phyloP scores from a whole-genome alignment of 2,888 invertebrate species.

The Emmelina monodactyla region DNA sequence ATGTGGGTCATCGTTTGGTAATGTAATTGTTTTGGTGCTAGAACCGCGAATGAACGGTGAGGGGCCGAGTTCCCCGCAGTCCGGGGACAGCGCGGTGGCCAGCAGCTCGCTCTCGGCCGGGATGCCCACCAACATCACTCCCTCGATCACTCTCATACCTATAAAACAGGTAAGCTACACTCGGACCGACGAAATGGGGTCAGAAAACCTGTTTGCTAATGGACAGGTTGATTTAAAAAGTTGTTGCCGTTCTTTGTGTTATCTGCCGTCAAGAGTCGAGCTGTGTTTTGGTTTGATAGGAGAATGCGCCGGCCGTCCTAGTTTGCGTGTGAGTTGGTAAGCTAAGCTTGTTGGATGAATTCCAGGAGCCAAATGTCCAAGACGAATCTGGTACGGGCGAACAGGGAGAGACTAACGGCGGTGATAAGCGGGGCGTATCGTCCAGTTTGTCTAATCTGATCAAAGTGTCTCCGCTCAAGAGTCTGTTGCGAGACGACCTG shows the following conservation, averaged over 20 bases:
- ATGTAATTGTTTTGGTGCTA: no score
- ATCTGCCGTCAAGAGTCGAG: no score
- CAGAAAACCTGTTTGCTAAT: no score
- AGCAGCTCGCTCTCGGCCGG: slow-evolving; percentile 72
- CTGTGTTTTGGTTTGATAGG: no score
- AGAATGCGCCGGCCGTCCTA: no score
- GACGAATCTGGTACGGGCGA: slow-evolving; percentile 37
- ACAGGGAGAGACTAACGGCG: slow-evolving; percentile 37
- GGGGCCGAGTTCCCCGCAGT: slow-evolving; percentile 80
- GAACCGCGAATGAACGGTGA: slow-evolving; percentile 70
- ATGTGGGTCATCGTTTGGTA: no score
- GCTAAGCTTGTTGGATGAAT: no score
- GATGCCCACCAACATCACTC: slow-evolving; percentile 73
- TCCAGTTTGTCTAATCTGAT: slow-evolving; percentile 80
- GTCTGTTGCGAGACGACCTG: slow-evolving; percentile 82
- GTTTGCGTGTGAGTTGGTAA: no score
- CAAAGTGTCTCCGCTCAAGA: slow-evolving; percentile 85
- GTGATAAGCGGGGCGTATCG: slow-evolving; percentile 62
- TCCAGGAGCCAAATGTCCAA: slow-evolving; percentile 41
- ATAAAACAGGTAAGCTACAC: slow-evolving; percentile 77
- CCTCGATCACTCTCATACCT: slow-evolving; percentile 85
- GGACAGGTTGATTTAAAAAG: no score
- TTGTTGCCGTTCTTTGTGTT: no score
- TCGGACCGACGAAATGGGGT: no score
- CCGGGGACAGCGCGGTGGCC: slow-evolving; percentile 79